Conservation (phyloP, 1,140 invertebrate genomes). For the Nixonia krombeini region DNA sequence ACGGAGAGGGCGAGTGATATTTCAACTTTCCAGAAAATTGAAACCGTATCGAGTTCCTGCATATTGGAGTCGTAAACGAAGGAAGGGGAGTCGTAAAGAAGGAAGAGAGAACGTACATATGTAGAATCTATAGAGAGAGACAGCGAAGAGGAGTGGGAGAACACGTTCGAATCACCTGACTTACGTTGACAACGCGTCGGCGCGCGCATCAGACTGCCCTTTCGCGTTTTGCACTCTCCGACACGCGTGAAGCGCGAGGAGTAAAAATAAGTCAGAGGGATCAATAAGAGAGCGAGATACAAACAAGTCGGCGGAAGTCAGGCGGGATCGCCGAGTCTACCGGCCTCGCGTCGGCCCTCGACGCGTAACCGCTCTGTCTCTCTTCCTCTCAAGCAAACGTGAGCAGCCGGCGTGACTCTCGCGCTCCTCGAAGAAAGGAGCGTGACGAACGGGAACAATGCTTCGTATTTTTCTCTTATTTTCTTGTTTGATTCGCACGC, state of each 20-base stretch:
- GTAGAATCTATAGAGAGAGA: too few relatives aligned
- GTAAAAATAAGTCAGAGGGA: slow-evolving; percentile 38
- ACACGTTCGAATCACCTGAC: slow-evolving; percentile 1
- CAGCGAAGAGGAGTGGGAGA: too few relatives aligned
- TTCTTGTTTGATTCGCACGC: slow-evolving; percentile 25
- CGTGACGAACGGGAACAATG: slow-evolving; percentile 24
- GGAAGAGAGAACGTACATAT: too few relatives aligned
- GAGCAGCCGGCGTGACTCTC: slow-evolving; percentile 52
- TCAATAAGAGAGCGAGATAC: slow-evolving; percentile 61
- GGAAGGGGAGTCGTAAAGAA: too few relatives aligned
- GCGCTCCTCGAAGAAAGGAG: slow-evolving; percentile 23
- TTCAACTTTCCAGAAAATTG: too few relatives aligned
- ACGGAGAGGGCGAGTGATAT: too few relatives aligned
- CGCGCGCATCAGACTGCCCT: slow-evolving; percentile 37
- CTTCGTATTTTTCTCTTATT: slow-evolving; percentile 17
- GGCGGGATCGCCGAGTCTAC: slow-evolving; percentile 53
- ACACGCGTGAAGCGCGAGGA: slow-evolving; percentile 39
- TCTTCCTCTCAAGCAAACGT: slow-evolving; percentile 22
- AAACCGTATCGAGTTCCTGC: too few relatives aligned
- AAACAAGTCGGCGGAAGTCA: slow-evolving; percentile 61
- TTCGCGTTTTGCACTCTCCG: slow-evolving; percentile 38
- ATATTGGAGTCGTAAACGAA: too few relatives aligned
- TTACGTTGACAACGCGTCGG: slow-evolving; percentile 29
- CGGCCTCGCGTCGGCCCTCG: background rate
- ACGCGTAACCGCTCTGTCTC: background rate